phyloP scores from a whole-genome alignment of 2,113 vertebrate genomes.

The Genyomyrus donnyi region DNA sequence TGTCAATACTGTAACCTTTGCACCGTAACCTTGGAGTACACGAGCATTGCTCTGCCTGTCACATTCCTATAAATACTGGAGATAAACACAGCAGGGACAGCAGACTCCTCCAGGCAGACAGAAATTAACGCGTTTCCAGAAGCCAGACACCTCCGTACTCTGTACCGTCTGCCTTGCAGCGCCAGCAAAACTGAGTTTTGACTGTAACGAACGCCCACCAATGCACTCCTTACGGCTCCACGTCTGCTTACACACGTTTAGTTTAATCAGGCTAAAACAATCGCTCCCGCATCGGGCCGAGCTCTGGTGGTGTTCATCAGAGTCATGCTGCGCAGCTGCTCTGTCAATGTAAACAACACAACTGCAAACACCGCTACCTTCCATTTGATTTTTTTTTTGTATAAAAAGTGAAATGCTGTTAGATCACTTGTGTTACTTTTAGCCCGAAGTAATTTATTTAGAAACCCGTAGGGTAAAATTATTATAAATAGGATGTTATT shows the following conservation, averaged over 20 bases:
- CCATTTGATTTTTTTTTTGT: not conserved
- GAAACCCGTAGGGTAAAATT: not conserved
- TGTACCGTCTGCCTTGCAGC: not conserved
- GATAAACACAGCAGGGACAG: not conserved
- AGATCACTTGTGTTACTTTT: not conserved
- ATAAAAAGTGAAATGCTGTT: not conserved
- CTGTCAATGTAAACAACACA: not conserved
- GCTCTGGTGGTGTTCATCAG: not conserved
- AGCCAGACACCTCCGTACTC: too few species aligned
- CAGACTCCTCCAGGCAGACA: not conserved
- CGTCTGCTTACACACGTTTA: not conserved
- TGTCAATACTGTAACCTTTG: not conserved
- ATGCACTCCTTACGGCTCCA: too few species aligned
- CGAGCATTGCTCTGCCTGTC: not conserved
- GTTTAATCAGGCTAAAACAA: slow-evolving; percentile 11
- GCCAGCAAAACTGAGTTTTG: not conserved
- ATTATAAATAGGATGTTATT: not conserved
- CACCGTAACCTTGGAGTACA: not conserved
- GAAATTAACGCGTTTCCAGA: not conserved
- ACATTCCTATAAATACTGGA: not conserved
- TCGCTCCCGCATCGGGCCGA: slow-evolving; percentile 1
- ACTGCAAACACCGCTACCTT: not conserved
- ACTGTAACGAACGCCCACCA: not conserved
- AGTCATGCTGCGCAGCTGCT: slow-evolving; percentile 1
- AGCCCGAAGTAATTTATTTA: not conserved